Percentiles rank a stretch among this genome's conserved stretches.
Conservation (phyloP, 1,140 invertebrate genomes). For the Solenopsis invicta region DNA sequence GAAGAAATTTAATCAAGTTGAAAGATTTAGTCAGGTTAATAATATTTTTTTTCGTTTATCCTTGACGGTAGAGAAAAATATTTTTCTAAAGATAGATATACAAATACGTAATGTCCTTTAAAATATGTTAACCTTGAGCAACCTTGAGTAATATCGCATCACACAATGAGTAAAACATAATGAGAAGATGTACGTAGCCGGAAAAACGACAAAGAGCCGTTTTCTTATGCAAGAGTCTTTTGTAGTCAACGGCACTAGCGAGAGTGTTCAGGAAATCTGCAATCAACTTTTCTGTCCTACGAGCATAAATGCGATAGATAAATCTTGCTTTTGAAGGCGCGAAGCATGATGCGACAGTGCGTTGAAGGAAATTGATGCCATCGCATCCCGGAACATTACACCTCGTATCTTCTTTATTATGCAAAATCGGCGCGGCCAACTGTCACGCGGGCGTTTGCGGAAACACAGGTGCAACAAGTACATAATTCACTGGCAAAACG, state of each 20-base stretch:
- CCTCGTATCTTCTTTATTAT: background rate
- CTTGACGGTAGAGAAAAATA: background rate
- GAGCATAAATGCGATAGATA: conserved; percentile 3
- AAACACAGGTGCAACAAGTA: background rate
- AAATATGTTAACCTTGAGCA: background rate
- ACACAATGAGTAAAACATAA: background rate
- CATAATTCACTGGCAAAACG: background rate
- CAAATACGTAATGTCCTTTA: background rate
- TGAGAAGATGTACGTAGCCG: background rate
- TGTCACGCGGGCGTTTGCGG: conserved; percentile 4
- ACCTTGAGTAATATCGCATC: conserved; percentile 9
- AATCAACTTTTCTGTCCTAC: conserved; percentile 15
- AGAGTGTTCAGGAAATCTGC: conserved; percentile 32
- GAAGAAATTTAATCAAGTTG: too few species aligned
- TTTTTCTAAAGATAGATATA: background rate
- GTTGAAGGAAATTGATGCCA: background rate
- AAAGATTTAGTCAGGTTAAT: too few species aligned
- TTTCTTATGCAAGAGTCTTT: conserved; percentile 16
- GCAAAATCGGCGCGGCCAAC: background rate
- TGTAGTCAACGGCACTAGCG: conserved; percentile 12
- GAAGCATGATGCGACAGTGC: background rate
- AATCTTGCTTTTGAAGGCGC: conserved; percentile 23
- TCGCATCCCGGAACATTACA: background rate
- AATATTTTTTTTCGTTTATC: too few species aligned
- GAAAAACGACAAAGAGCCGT: background rate